phyloP scores from a whole-genome alignment of 2,888 invertebrate genomes.

The Autographa gamma region DNA sequence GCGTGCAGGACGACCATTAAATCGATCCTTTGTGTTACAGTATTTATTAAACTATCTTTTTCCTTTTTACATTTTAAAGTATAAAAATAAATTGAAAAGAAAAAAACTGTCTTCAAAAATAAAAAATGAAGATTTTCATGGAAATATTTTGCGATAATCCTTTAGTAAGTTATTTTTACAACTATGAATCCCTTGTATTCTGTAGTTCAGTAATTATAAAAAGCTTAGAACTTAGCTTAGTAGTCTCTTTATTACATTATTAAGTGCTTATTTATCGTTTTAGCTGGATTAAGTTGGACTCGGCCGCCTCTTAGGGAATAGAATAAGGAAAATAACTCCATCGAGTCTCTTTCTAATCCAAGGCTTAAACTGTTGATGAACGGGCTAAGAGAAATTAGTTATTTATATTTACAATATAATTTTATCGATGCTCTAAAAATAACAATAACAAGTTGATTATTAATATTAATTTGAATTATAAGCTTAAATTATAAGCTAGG shows the following conservation, averaged over 20 bases:
- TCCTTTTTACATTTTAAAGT: no score
- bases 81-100: no score
- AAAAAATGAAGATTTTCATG: no score
- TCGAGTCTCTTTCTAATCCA: constrained; percentile 49
- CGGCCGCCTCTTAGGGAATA: constrained; percentile 49
- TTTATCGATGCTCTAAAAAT: no score
- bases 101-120: no score
- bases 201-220: constrained; percentile 1
- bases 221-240: constrained; percentile 9
- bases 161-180: no score
- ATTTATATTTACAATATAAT: constrained; percentile 22
- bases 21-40: neutral
- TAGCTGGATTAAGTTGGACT: constrained; percentile 51
- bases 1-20: neutral
- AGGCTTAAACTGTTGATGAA: constrained; percentile 54
- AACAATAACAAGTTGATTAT: no score
- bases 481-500: no score
- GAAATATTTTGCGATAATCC: no score
- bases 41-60: neutral
- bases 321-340: constrained; percentile 51
- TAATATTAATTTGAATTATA: no score
- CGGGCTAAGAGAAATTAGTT: constrained; percentile 33
- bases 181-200: neutral
- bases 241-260: constrained; percentile 46
- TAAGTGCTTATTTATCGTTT: constrained; percentile 46